Base-by-base conservation (phyloP, 2,113 vertebrate species). In the Pitta sordida region DNA sequence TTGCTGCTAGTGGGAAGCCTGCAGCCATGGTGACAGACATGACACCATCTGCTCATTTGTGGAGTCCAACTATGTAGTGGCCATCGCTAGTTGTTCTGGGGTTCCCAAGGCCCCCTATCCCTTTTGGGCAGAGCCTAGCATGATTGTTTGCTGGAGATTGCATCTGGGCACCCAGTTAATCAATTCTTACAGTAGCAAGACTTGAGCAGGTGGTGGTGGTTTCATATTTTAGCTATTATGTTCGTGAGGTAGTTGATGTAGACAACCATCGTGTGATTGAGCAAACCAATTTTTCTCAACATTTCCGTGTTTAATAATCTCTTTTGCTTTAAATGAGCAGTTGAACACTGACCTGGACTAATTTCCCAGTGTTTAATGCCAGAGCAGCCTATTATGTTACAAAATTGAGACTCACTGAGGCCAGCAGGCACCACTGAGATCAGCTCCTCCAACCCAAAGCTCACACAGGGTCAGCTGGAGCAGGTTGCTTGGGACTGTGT, bases 401-500 rank as follows among this genome's bases (percentile, higher is more conserved):
- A 70, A 69, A 34, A 58, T 0, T 0, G 3, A 39, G 55, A 65
- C 37, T 49, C 43, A 5, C 52, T 30, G 49, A 39, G 53, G 36
- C 37, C 17, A 4, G 39, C 49, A 73, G 23, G 30, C n/a, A 49
- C 22, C 0, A 0, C 67, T 48, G 71, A 77, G 58, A 10, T 58
- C 0, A 0, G 23, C 34, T 93, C 8, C 58, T 64, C 36, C 91
- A 71, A 3, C 32, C 12, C 41, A 58, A 0, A 10, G 46, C 74
- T 84, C 78, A 22, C 1, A 0, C 26, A 20, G 60, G 48, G 32
- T 67, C 74, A 63, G 36, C 75, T 76, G 58, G 44, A 68, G 19
- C 53, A 22, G 20, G 22, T 30, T 71, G 22, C 18, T 4, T 3
- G 0, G 52, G n/a, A 8, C 58, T 0, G 0, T 26, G 20, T 63